Base-by-base conservation (phyloP, 2,797 vertebrate genomes). In the Nyctibius grandis region DNA sequence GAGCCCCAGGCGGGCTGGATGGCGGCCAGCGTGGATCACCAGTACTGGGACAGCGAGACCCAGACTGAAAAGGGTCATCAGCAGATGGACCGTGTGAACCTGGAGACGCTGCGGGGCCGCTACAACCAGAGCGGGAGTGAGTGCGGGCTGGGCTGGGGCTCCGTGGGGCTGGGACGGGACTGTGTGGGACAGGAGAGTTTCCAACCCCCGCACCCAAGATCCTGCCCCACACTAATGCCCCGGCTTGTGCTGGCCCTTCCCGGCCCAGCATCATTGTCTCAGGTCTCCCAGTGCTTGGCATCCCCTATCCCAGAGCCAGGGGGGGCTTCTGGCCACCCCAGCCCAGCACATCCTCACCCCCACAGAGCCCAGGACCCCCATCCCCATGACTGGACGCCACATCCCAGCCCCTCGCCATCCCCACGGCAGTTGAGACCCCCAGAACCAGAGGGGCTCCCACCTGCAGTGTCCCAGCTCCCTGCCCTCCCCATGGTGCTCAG, bases 61-160 rank as follows among this genome's bases (percentile, higher is more conserved):
- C 9, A 7, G 42, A 28, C 0, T 2, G 1, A 0, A 2, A 10
- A 5, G 6, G 2, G 0, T 3, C 0, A 0, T 29, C 33, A 83
- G 10, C 8, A 45, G 16, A 0, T 9, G 17, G 0, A 0, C 11
- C 40, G 2, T 1, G 3, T 9, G 11, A 0, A 0, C 48, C n/a
- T 83, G 40, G 28, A 33, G 2, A 73, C 1, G 0, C 0, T 28
- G 50, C 40, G 7, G 59, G 1, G 4, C 19, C 50, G 50, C 48
- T 84, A 84, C 59, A 73, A 64, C 69, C 50, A 73, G 59, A 84
- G 59, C 6, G 3, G 29, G 19, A 2, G 81, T 84, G 48, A 84
- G 81, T 25, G 15, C 3, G 20, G 16, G 53, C 34, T 16, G 53
- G 57, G 47, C 5, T 7, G 26, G 33, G 26, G 26, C 22, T 57